These are phyloP conservation scores for Ianthella basta DNA, from an alignment of 37 sponge, comb jelly and placozoan species.

Conservation along the genomic window DNA sequence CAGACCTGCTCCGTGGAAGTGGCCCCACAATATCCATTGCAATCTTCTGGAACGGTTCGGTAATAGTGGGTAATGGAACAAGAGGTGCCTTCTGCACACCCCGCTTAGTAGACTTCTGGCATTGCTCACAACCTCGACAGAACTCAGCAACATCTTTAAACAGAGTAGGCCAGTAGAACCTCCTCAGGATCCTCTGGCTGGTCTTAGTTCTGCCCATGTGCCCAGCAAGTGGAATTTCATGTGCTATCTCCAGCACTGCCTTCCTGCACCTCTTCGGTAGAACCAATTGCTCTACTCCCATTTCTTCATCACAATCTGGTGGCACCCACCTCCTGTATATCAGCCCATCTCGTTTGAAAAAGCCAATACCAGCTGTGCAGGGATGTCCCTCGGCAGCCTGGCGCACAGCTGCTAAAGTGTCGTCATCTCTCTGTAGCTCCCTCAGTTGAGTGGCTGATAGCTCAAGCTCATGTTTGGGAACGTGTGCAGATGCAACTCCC, in stretches of 20 bases:
- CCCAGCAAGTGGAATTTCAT: neutral
- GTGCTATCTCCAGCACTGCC: neutral
- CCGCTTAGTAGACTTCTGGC: neutral
- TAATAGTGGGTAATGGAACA: too few species aligned
- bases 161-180: neutral
- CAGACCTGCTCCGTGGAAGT: too few species aligned
- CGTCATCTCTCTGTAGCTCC: neutral
- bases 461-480: too few species aligned
- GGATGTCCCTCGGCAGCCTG: neutral
- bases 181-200: neutral
- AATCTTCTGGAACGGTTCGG: too few species aligned
- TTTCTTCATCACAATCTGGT: neutral
- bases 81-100: neutral
- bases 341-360: neutral
- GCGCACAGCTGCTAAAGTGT: neutral
- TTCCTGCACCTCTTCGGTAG: neutral
- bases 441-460: neutral
- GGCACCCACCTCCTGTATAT: neutral
- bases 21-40: too few species aligned
- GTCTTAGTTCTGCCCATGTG: neutral
- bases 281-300: neutral
- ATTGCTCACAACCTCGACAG: neutral
- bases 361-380: neutral
- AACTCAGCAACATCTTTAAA: neutral
- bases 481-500: too few species aligned